Conservation (phyloP, 2,888 invertebrate genomes). For the Ctena decussata region DNA sequence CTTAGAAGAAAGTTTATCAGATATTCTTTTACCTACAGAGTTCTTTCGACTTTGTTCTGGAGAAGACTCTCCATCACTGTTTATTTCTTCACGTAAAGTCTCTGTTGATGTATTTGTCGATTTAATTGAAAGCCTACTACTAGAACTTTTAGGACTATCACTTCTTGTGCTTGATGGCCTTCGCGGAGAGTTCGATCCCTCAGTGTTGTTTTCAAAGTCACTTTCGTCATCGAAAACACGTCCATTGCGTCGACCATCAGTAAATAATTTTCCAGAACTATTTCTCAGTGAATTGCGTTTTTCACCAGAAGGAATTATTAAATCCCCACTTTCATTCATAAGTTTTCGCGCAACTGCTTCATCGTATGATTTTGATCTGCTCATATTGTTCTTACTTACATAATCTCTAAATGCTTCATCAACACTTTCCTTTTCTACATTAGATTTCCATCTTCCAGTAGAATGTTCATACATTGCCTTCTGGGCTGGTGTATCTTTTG, state of each 20-base stretch:
- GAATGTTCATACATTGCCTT: slow-evolving; percentile 63
- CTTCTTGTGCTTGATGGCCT: slow-evolving; percentile 76
- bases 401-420: slow-evolving; percentile 78
- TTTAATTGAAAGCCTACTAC: slow-evolving; percentile 78
- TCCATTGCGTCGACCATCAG: slow-evolving; percentile 77
- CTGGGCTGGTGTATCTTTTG: slow-evolving; percentile 68
- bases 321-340: slow-evolving; percentile 66
- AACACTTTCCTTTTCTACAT: slow-evolving; percentile 79
- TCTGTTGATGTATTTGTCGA: slow-evolving; percentile 83
- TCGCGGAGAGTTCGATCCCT: slow-evolving; percentile 68
- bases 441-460: slow-evolving; percentile 77
- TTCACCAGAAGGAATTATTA: slow-evolving; percentile 44
- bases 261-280: slow-evolving; percentile 72
- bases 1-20: slow-evolving; percentile 30
- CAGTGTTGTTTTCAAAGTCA: slow-evolving; percentile 75
- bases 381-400: slow-evolving; percentile 76
- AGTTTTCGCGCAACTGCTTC: slow-evolving; percentile 80
- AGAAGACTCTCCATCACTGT: slow-evolving; percentile 77
- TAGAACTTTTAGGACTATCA: slow-evolving; percentile 80
- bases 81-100: slow-evolving; percentile 76
- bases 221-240: slow-evolving; percentile 79
- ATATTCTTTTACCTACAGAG: slow-evolving; percentile 38
- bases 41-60: slow-evolving; percentile 73
- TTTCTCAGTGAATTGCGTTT: slow-evolving; percentile 64
- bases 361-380: slow-evolving; percentile 82